Conservation (phyloP, 2,888 invertebrate species). For the Clanis bilineata region DNA sequence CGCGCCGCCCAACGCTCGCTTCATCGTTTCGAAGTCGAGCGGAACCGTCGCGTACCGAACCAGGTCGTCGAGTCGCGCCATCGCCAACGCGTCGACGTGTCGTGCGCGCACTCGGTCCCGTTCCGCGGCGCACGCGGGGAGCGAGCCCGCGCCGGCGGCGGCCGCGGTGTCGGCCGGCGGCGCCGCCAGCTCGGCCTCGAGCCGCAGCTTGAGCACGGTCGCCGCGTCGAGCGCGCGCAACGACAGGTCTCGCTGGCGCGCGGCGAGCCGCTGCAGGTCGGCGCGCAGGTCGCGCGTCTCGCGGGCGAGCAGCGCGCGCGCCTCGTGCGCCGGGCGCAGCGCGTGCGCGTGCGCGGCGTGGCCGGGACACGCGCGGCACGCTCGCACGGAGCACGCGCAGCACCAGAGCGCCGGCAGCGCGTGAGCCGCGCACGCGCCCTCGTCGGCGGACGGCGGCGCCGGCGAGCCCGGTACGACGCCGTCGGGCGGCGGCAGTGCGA, state of each 20-base stretch:
- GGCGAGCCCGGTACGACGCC: neutral
- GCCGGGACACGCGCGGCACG: conserved; percentile 85
- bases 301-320: conserved; percentile 80
- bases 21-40: conserved; percentile 24
- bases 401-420: conserved; percentile 89
- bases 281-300: conserved; percentile 68
- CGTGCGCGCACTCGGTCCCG: conserved; percentile 86
- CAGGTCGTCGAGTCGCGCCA: conserved; percentile 80
- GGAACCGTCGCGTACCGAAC: conserved; percentile 24
- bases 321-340: conserved; percentile 84
- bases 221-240: conserved; percentile 89
- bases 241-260: conserved; percentile 86
- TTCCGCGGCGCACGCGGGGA: conserved; percentile 83
- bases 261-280: conserved; percentile 85
- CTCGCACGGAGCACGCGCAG: conserved; percentile 85
- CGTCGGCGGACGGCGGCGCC: conserved; percentile 14
- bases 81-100: conserved; percentile 87
- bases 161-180: conserved; percentile 78
- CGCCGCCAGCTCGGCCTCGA: conserved; percentile 85
- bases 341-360: conserved; percentile 74
- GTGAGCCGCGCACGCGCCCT: conserved; percentile 83
- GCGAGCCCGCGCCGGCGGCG: conserved; percentile 77
- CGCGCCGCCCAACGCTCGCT: conserved; percentile 22
- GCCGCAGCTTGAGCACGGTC: conserved; percentile 87
- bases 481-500: conserved; percentile 24